phyloP scores from a whole-genome alignment of 2,113 vertebrate genomes.

The Ptychochromis oligacanthus region DNA sequence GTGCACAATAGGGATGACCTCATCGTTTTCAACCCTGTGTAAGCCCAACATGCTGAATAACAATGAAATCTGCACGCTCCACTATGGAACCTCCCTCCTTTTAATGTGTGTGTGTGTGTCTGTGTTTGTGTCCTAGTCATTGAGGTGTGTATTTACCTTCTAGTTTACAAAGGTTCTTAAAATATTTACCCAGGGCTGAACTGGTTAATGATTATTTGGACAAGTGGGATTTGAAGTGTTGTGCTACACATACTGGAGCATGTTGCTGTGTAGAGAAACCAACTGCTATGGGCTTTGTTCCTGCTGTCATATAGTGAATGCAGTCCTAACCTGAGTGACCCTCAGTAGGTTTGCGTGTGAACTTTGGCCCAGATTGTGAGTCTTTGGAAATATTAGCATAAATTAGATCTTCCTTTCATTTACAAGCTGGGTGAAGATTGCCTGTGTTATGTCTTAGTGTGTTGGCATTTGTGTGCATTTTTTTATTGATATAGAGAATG shows the following conservation, averaged over 20 bases:
- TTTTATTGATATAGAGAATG: not conserved
- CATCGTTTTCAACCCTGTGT: slow-evolving; percentile 60
- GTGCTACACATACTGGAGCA: not conserved
- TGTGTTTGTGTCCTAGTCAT: slow-evolving; percentile 7
- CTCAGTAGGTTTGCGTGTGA: slow-evolving; percentile 10
- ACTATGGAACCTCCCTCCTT: not conserved
- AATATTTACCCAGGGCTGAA: slow-evolving; percentile 68
- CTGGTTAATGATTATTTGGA: slow-evolving; percentile 78
- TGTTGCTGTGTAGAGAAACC: slow-evolving; percentile 8
- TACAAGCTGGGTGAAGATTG: not conserved
- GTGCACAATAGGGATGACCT: slow-evolving; percentile 73
- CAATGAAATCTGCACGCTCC: slow-evolving; percentile 62
- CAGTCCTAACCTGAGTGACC: slow-evolving; percentile 24
- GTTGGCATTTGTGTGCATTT: not conserved
- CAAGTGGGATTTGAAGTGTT: slow-evolving; percentile 30
- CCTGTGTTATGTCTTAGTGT: not conserved
- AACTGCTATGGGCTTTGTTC: slow-evolving; percentile 37
- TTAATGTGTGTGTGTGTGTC: not conserved
- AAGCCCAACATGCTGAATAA: slow-evolving; percentile 54
- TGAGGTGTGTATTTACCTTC: slow-evolving; percentile 50
- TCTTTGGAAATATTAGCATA: not conserved
- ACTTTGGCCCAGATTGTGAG: not conserved
- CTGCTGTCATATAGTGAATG: slow-evolving; percentile 34
- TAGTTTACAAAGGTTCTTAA: slow-evolving; percentile 57
- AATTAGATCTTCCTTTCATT: not conserved